Percentiles rank a stretch among this genome's conserved stretches.
Conservation (phyloP, 2,797 vertebrate genomes). For the Carcharodon carcharias region DNA sequence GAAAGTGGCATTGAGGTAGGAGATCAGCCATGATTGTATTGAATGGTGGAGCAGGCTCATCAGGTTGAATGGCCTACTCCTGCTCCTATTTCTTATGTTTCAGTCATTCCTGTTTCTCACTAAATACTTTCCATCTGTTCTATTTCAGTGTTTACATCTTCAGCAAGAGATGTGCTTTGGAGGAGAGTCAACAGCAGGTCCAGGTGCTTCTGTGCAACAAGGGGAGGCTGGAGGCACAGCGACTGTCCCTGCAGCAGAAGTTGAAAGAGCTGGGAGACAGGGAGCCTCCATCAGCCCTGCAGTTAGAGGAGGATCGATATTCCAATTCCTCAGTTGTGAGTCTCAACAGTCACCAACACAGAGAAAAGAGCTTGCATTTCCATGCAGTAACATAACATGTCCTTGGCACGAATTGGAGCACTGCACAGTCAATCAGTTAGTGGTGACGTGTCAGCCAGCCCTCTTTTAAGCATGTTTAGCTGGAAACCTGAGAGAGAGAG, state of each 20-base stretch:
- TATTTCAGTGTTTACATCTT: slow-evolving; percentile 73
- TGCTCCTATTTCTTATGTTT: background rate
- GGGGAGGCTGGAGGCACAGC: slow-evolving; percentile 74
- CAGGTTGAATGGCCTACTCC: background rate
- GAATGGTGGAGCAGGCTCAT: background rate
- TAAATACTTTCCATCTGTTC: background rate
- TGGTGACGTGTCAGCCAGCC: background rate
- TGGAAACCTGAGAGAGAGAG: background rate
- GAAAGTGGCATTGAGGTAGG: background rate
- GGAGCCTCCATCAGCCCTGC: slow-evolving; percentile 61
- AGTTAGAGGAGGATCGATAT: slow-evolving; percentile 61
- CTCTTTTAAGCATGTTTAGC: background rate
- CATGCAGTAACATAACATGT: slow-evolving; percentile 37
- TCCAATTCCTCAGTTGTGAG: slow-evolving; percentile 65
- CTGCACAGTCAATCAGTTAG: background rate
- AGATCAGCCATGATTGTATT: background rate
- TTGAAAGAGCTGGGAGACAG: slow-evolving; percentile 62
- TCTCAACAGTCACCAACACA: slow-evolving; percentile 39
- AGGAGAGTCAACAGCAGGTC: slow-evolving; percentile 72
- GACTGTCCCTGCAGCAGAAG: slow-evolving; percentile 65
- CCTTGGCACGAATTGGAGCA: too few relatives aligned
- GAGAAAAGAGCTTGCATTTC: background rate
- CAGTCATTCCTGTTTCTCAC: too few relatives aligned
- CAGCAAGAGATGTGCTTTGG: slow-evolving; percentile 74
- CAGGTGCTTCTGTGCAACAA: slow-evolving; percentile 67